Evolutionary conservation across 2,888 invertebrate genomes (phyloP).

Genomic region (Scaptomyza parva): DNA sequence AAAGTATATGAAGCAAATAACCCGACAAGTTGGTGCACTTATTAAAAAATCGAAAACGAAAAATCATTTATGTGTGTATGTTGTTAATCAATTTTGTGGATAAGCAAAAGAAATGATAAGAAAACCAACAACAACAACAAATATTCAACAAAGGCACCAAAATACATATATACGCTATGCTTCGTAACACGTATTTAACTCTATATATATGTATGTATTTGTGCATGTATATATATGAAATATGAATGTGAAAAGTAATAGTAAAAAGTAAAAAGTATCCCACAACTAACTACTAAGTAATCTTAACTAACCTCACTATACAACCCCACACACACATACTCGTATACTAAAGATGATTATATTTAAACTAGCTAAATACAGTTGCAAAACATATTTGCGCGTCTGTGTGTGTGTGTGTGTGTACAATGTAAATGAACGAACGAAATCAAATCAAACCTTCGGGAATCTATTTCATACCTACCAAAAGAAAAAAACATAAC

Average conservation of each 20-base stretch:
- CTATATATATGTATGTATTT: slow-evolving; percentile 1
- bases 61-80: not conserved
- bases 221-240: not conserved
- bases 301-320: slow-evolving; percentile 12
- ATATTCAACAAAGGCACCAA: no score
- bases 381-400: slow-evolving; percentile 1
- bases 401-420: slow-evolving; percentile 26
- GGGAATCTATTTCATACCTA: slow-evolving; percentile 28
- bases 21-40: slow-evolving; percentile 7
- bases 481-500: no score
- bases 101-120: not conserved
- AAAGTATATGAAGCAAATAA: slow-evolving; percentile 5
- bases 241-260: slow-evolving; percentile 13
- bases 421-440: slow-evolving; percentile 36
- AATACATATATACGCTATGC: slow-evolving; percentile 14
- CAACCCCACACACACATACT: slow-evolving; percentile 5
- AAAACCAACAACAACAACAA: not conserved
- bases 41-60: not conserved
- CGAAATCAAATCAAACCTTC: slow-evolving; percentile 18
- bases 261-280: slow-evolving; percentile 5
- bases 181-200: slow-evolving; percentile 4
- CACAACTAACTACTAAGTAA: slow-evolving; percentile 21
- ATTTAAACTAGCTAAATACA: slow-evolving; percentile 7
- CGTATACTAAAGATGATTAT: slow-evolving; percentile 12
- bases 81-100: slow-evolving; percentile 3